Conservation (phyloP, 2,888 invertebrate species). For the Eilema sororculum region DNA sequence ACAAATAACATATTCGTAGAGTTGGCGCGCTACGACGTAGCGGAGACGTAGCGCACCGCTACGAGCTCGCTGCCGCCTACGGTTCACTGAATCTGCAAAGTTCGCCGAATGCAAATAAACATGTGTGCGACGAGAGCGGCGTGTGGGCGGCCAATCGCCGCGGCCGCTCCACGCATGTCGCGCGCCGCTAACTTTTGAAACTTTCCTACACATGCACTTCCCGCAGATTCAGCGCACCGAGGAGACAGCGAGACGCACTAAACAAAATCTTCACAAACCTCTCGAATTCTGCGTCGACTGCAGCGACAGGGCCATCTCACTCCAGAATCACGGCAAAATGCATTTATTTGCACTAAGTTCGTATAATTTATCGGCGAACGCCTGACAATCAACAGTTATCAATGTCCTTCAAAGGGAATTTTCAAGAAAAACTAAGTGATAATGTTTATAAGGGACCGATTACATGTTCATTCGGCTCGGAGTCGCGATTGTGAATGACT, state of each 20-base stretch:
- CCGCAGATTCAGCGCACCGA: constrained; percentile 59
- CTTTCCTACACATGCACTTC: constrained; percentile 74
- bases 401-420: constrained; percentile 33
- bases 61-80: constrained; percentile 78
- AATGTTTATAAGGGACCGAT: constrained; percentile 43
- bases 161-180: constrained; percentile 79
- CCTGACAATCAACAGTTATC: constrained; percentile 36
- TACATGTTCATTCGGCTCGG: constrained; percentile 76
- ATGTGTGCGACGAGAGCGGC: constrained; percentile 76
- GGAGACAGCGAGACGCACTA: constrained; percentile 48
- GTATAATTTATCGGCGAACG: constrained; percentile 50
- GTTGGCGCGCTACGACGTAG: constrained; percentile 64
- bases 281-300: constrained; percentile 86
- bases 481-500: constrained; percentile 75
- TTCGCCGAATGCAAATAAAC: constrained; percentile 83
- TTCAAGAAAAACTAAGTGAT: constrained; percentile 41
- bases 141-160: constrained; percentile 76
- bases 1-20: constrained; percentile 53
- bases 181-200: constrained; percentile 81
- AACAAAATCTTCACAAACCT: constrained; percentile 75
- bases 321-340: constrained; percentile 80
- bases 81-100: constrained; percentile 85
- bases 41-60: constrained; percentile 73
- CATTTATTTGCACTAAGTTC: constrained; percentile 77
- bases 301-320: constrained; percentile 88